Conservation (phyloP, 2,113 vertebrate genomes). For the Leiothrix lutea region DNA sequence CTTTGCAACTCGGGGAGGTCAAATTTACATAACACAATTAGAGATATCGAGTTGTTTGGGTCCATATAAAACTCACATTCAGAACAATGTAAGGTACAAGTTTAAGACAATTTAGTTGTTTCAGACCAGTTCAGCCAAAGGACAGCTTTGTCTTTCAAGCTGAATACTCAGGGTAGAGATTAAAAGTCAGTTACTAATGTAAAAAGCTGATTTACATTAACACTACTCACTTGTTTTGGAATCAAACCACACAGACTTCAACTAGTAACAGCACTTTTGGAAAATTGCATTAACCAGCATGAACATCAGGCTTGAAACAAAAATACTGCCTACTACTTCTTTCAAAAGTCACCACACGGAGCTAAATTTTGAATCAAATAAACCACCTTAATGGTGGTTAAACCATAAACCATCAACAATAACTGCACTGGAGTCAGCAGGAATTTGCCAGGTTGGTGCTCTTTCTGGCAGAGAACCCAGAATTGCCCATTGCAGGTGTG, state of each 20-base stretch:
- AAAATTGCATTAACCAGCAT: background rate
- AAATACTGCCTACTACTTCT: background rate
- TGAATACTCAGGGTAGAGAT: background rate
- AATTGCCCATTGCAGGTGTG: background rate
- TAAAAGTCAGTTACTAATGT: background rate
- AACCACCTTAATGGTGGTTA: no score
- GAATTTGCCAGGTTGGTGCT: background rate
- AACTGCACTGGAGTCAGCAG: background rate
- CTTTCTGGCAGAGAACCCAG: background rate
- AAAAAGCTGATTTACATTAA: constrained; percentile 18
- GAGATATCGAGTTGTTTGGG: background rate
- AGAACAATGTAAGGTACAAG: background rate
- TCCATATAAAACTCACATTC: background rate
- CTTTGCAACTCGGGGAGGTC: background rate
- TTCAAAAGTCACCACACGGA: background rate
- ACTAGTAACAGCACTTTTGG: background rate
- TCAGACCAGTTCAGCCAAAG: background rate
- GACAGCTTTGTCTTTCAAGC: background rate
- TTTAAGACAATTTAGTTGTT: background rate
- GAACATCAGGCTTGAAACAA: background rate
- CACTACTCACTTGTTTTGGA: background rate
- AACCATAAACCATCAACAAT: no score
- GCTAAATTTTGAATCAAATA: background rate
- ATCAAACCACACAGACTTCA: background rate
- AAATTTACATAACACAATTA: constrained; percentile 27